phyloP scores from a whole-genome alignment of 2,113 vertebrate genomes.

The Prionailurus bengalensis region DNA sequence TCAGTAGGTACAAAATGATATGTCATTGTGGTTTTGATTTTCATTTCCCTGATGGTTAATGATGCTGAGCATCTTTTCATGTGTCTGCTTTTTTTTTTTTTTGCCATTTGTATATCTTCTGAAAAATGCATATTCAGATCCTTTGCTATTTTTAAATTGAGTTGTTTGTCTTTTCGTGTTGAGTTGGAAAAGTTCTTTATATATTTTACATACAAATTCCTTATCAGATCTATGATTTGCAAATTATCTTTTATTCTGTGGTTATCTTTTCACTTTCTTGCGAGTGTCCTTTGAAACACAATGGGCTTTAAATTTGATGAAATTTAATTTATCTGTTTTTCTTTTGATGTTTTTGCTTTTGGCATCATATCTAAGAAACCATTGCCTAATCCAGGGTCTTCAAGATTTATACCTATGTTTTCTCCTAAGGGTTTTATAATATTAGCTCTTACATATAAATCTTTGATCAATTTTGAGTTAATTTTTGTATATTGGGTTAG shows the following conservation, averaged over 20 bases:
- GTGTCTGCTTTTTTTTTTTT: neutral
- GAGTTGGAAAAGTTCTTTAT: neutral
- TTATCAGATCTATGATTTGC: neutral
- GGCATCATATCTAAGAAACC: neutral
- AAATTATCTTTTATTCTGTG: neutral
- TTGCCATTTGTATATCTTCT: neutral
- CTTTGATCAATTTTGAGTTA: conserved; percentile 20
- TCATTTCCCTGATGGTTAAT: neutral
- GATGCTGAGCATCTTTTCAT: neutral
- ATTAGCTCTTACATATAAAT: neutral
- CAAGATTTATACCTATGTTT: neutral
- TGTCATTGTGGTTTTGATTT: neutral
- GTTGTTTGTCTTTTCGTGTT: neutral
- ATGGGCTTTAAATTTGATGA: neutral
- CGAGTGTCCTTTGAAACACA: neutral
- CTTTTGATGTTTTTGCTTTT: neutral
- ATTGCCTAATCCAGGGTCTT: neutral
- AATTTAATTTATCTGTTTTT: neutral
- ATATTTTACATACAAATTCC: neutral
- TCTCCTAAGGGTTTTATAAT: neutral
- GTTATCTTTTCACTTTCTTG: neutral
- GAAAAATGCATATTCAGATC: neutral
- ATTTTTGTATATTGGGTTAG: neutral
- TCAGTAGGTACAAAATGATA: neutral
- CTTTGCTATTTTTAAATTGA: neutral